Evolutionary conservation across 2,113 vertebrate species (phyloP).

Genomic region (Tricholaema leucomelas): DNA sequence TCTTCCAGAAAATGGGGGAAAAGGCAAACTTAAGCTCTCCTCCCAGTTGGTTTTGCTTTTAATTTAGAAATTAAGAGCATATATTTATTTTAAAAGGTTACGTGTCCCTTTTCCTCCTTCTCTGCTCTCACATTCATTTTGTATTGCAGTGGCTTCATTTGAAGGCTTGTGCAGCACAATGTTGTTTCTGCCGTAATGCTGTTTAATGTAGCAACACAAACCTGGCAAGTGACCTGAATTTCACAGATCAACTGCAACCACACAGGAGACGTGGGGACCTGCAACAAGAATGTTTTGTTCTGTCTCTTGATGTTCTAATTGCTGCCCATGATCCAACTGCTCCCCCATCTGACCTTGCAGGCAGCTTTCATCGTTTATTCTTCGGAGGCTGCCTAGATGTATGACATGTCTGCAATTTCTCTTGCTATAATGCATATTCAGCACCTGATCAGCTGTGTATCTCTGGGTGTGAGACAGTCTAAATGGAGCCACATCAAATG

Average conservation of each 20-base stretch:
- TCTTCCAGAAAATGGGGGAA: background rate
- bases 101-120: background rate
- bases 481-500: constrained; percentile 9
- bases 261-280: constrained; percentile 52
- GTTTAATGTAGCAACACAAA: constrained; percentile 76
- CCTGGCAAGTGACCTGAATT: constrained; percentile 77
- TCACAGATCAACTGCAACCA: constrained; percentile 71
- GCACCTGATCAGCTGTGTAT: constrained; percentile 53
- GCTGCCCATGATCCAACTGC: constrained; percentile 70
- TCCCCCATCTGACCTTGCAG: constrained; percentile 68
- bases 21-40: background rate
- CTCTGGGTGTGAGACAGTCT: constrained; percentile 45
- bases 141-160: constrained; percentile 26
- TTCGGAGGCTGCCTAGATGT: constrained; percentile 36
- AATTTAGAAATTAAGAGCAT: background rate
- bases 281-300: constrained; percentile 70
- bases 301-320: constrained; percentile 58
- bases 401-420: constrained; percentile 12
- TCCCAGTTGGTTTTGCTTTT: constrained; percentile 15
- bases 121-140: constrained; percentile 43
- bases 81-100: constrained; percentile 55
- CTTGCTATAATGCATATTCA: constrained; percentile 51
- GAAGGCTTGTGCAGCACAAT: constrained; percentile 10
- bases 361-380: constrained; percentile 55
- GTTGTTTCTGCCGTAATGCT: constrained; percentile 64